A percentile compares a stretch with the other conserved stretches of the same genome.
phyloP scores from a whole-genome alignment of 2,888 invertebrate genomes.

The Nomada flava region DNA sequence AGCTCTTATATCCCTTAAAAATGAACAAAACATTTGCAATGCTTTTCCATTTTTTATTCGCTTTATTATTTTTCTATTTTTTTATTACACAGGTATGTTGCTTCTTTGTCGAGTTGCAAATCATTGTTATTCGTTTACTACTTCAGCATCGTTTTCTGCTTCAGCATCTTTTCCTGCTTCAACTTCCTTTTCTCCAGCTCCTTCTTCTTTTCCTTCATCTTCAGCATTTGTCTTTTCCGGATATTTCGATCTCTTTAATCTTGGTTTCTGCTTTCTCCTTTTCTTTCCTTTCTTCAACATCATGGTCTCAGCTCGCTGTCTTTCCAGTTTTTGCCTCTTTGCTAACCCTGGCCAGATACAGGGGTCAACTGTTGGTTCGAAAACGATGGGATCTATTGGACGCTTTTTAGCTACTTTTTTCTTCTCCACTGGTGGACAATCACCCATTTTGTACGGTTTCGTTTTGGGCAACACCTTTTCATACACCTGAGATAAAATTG shows the following conservation, averaged over 20 bases:
- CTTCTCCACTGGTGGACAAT: slow-evolving; percentile 54
- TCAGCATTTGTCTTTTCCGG: background rate
- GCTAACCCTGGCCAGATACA: slow-evolving; percentile 70
- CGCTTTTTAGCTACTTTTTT: slow-evolving; percentile 13
- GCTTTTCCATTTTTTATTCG: no score
- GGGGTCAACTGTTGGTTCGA: slow-evolving; percentile 74
- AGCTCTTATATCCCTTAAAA: no score
- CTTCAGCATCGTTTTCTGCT: background rate
- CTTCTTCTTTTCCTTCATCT: slow-evolving; percentile 9
- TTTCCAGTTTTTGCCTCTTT: slow-evolving; percentile 68
- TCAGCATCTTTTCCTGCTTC: background rate
- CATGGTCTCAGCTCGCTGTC: slow-evolving; percentile 58
- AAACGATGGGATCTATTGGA: slow-evolving; percentile 70
- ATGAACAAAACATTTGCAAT: no score
- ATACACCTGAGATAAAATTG: slow-evolving; percentile 56
- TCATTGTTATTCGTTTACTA: background rate
- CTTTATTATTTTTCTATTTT: no score
- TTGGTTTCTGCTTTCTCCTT: background rate
- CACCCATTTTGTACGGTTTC: slow-evolving; percentile 65
- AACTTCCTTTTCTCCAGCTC: background rate
- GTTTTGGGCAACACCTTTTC: slow-evolving; percentile 68
- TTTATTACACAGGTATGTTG: background rate
- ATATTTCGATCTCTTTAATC: no score
- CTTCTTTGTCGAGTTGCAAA: background rate
- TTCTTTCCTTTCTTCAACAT: background rate